A percentile compares a stretch with the other conserved stretches of the same genome.
phyloP scores from a whole-genome alignment of 2,888 invertebrate species.

The Drosophila vallismaia region DNA sequence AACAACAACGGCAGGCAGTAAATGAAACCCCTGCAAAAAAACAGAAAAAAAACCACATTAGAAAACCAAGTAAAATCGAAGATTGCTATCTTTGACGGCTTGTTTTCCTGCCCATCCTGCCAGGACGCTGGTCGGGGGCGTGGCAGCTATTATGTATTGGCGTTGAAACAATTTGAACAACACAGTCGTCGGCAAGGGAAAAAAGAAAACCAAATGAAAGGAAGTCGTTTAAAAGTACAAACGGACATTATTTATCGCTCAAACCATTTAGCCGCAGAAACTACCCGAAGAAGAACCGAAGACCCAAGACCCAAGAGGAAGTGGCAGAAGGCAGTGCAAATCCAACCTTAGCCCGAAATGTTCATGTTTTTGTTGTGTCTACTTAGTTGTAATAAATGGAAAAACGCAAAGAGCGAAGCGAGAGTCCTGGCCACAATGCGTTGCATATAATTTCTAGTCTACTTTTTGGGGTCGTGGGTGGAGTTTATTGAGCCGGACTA shows the following conservation, averaged over 20 bases:
- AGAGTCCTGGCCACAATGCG: slow-evolving; percentile 53
- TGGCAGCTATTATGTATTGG: slow-evolving; percentile 81
- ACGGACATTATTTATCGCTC: slow-evolving; percentile 83
- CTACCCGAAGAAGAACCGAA: slow-evolving; percentile 51
- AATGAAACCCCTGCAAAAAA: slow-evolving; percentile 63
- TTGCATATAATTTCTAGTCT: slow-evolving; percentile 66
- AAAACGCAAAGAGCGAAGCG: slow-evolving; percentile 40
- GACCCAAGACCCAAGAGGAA: not conserved
- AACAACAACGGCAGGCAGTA: slow-evolving; percentile 52
- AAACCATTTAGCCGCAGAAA: slow-evolving; percentile 79
- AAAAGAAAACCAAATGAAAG: slow-evolving; percentile 80
- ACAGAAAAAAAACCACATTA: slow-evolving; percentile 38
- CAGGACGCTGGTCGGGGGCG: slow-evolving; percentile 46
- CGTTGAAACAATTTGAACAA: slow-evolving; percentile 82
- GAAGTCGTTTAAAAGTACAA: slow-evolving; percentile 84
- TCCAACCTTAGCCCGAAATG: slow-evolving; percentile 18
- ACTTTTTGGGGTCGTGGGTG: slow-evolving; percentile 8
- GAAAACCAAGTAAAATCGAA: slow-evolving; percentile 74
- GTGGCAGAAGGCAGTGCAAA: slow-evolving; percentile 6
- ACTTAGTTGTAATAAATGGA: slow-evolving; percentile 75
- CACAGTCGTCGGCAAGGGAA: slow-evolving; percentile 39
- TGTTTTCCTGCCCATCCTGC: slow-evolving; percentile 64
- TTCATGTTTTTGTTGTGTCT: slow-evolving; percentile 65
- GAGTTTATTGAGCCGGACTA: not conserved
- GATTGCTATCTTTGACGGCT: slow-evolving; percentile 82